Evolutionary conservation across 1,140 invertebrate species (phyloP).

Genomic region (Hycleus cichorii): DNA sequence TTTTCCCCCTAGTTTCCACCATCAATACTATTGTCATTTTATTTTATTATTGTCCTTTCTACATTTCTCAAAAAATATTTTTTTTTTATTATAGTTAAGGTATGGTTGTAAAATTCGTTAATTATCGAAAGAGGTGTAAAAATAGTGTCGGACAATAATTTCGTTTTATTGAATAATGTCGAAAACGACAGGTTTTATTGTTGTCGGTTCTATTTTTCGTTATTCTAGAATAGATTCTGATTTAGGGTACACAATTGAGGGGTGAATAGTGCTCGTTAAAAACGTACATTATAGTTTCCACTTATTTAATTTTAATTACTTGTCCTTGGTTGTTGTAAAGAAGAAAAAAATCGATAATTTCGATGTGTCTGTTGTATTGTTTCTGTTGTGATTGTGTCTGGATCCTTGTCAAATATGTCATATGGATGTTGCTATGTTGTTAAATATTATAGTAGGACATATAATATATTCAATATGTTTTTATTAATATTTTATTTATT

Average conservation of each 20-base stretch:
- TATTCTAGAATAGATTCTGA: background rate
- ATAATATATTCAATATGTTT: background rate
- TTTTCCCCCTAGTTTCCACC: slow-evolving; percentile 1
- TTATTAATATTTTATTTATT: slow-evolving; percentile 5
- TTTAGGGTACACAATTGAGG: background rate
- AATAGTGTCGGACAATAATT: background rate
- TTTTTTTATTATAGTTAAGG: background rate
- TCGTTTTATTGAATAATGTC: slow-evolving; percentile 4
- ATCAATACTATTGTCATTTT: too few species aligned
- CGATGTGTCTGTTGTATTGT: background rate
- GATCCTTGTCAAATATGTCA: background rate
- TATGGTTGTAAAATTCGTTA: slow-evolving; percentile 11
- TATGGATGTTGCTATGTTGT: too few species aligned
- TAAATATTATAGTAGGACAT: background rate
- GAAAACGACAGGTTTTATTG: slow-evolving; percentile 4
- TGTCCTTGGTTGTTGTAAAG: slow-evolving; percentile 1
- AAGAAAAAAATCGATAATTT: background rate
- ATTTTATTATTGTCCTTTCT: too few species aligned
- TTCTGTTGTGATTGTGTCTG: background rate
- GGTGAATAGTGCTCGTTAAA: too few species aligned
- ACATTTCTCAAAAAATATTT: too few species aligned
- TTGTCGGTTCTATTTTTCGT: background rate
- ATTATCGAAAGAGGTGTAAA: slow-evolving; percentile 12
- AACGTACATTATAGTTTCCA: too few species aligned
- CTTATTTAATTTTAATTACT: too few species aligned